A percentile compares a stretch with the other conserved stretches of the same genome.
Evolutionary conservation across 2,113 vertebrate species (phyloP).

Genomic region (Suncus etruscus): DNA sequence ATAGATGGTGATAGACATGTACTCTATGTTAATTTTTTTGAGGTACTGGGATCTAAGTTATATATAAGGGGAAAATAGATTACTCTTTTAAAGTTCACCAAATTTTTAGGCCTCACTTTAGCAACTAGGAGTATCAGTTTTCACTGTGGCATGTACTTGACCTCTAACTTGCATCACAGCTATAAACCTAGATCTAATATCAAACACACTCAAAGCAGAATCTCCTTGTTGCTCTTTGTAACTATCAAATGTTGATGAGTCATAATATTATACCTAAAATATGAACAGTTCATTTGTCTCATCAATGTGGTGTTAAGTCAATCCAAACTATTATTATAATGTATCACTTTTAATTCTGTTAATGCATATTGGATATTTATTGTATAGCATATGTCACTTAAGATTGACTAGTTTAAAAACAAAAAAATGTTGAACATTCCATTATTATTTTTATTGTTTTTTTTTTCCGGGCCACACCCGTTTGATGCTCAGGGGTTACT

Average conservation of each 20-base stretch:
- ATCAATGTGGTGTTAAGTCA: neutral
- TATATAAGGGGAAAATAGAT: neutral
- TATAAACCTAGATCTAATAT: neutral
- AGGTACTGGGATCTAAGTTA: conserved; percentile 2
- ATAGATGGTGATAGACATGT: neutral
- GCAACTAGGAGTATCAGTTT: neutral
- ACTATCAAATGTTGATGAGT: neutral
- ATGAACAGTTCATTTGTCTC: conserved; percentile 31
- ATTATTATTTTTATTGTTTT: neutral
- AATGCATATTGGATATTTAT: neutral
- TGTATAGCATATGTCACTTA: conserved; percentile 24
- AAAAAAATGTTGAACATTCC: conserved; percentile 44
- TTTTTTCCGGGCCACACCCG: no score
- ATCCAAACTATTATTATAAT: conserved; percentile 21
- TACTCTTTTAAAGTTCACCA: neutral
- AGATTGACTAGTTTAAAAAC: neutral
- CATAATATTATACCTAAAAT: conserved; percentile 37
- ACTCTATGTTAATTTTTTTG: conserved; percentile 7
- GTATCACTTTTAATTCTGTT: conserved; percentile 40
- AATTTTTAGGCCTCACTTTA: conserved; percentile 3
- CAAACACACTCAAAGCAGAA: neutral
- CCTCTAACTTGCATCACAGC: neutral
- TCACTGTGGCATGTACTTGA: neutral
- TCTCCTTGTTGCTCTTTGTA: neutral
- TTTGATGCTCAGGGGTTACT: no score